Evolutionary conservation across 2,797 vertebrate genomes (phyloP).

Genomic region (Oryzias dopingdopingensis): DNA sequence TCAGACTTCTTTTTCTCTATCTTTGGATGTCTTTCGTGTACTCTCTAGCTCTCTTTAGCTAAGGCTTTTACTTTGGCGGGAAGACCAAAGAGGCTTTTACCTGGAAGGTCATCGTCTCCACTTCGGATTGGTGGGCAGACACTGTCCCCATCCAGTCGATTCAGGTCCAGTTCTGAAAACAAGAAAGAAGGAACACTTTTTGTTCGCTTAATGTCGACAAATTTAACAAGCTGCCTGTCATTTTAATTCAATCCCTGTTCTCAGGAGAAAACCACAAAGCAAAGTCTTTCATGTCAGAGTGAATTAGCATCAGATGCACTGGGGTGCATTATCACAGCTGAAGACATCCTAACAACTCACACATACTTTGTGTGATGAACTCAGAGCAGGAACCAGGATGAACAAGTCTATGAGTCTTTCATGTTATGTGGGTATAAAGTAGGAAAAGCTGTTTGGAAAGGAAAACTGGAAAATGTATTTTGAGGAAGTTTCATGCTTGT

Average conservation of each 20-base stretch:
- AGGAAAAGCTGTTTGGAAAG: too few relatives aligned
- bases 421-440: too few relatives aligned
- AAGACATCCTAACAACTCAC: too few relatives aligned
- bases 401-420: too few relatives aligned
- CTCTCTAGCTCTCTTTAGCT: constrained; percentile 8
- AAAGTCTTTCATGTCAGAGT: constrained; percentile 27
- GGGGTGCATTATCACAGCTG: constrained; percentile 22
- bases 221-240: neutral
- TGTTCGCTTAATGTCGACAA: constrained; percentile 12
- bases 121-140: constrained; percentile 79
- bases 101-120: constrained; percentile 85
- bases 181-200: constrained; percentile 16
- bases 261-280: constrained; percentile 9
- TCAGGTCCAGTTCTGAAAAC: constrained; percentile 77
- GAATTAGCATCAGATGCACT: constrained; percentile 30
- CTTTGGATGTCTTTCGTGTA: neutral
- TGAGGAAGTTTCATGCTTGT: too few relatives aligned
- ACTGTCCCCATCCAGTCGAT: constrained; percentile 78
- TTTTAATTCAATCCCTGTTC: constrained; percentile 9
- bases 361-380: too few relatives aligned
- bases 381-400: too few relatives aligned
- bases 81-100: constrained; percentile 51
- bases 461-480: too few relatives aligned
- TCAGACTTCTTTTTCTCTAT: constrained; percentile 15
- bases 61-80: neutral